phyloP scores from a whole-genome alignment of 2,113 vertebrate genomes.

The Toxotes chatareus region DNA sequence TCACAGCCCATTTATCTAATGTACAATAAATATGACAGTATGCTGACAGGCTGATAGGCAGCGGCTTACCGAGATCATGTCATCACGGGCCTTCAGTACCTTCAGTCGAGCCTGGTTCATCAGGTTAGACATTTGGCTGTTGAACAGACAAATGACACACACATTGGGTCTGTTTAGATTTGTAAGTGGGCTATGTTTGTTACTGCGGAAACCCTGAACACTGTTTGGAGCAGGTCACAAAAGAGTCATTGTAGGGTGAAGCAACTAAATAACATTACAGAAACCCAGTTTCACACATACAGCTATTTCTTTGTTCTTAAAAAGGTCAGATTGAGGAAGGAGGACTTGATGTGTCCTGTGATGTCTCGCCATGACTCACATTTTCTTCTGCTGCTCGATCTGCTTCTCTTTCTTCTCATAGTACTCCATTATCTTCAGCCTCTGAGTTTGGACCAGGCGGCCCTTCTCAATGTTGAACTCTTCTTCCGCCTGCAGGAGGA shows the following conservation, averaged over 20 bases:
- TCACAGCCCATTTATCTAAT: neutral
- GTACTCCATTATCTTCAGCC: conserved; percentile 99
- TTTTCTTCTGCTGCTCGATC: conserved; percentile 99
- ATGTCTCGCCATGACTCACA: conserved; percentile 82
- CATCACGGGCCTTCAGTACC: conserved; percentile 96
- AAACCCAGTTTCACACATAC: conserved; percentile 15
- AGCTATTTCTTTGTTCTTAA: conserved; percentile 43
- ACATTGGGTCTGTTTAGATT: conserved; percentile 29
- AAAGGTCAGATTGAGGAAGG: neutral
- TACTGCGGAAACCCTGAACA: neutral
- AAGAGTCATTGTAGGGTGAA: conserved; percentile 16
- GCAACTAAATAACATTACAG: conserved; percentile 44
- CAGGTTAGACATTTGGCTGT: conserved; percentile 98
- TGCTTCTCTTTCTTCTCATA: conserved; percentile 99
- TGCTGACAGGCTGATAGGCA: neutral
- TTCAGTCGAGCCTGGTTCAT: conserved; percentile 98
- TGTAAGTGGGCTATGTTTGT: conserved; percentile 8
- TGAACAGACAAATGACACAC: conserved; percentile 60
- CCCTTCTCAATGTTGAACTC: conserved; percentile 99
- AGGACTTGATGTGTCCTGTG: conserved; percentile 18
- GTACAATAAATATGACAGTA: neutral
- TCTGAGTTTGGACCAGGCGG: conserved; percentile 97
- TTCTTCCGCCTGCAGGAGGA: conserved; percentile 91
- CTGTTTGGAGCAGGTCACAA: conserved; percentile 6
- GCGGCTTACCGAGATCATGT: conserved; percentile 92